Evolutionary conservation across 2,797 vertebrate species (phyloP), one percentile per base, ranked within the genome.

Genomic region (Pseudochaenichthys georgianus): DNA sequence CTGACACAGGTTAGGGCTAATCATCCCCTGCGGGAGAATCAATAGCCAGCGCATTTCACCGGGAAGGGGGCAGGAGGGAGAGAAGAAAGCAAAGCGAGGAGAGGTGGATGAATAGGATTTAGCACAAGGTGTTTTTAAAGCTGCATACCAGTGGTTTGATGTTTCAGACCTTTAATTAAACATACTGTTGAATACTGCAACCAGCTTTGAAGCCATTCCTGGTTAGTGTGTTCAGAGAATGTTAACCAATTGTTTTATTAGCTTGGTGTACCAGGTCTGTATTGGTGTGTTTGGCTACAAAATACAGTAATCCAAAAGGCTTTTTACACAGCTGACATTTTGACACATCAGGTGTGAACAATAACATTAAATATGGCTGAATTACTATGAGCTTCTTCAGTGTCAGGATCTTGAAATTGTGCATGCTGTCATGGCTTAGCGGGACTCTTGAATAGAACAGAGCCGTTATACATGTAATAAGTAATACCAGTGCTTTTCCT

Each of bases 1-100:
- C 88, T 89, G 91, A 92, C 92, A 91, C 89, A 80, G 87, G 92
- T 92, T 85, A 83, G 81, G 85, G 87, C 88, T 93, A 92, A 93
- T 93, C 90, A 91, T 90, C 81, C 85, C 89, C 84, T 77, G 81
- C 23, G 79, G 87, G 87, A 82, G 87, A 87, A 92, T 93, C 92
- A 87, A 92, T 93, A 92, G 74, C 74, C 75, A 17, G 69, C 52
- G 41, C 84, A 80, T 80, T 89, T 84, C 81, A 80, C 51, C 28
- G 60, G 61, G 71, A 83, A 38, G 69, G 54, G 59, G 73, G 61
- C 43, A 55, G 54, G 67, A 69, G 63, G 55, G 57, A 52, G 69
- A 62, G 55, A 41, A 63, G 71, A 87, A 77, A 77, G 78, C 64
- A 76, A 58, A 75, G 59, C 73, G 55, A 65, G 41, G 17, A 70